A percentile compares a stretch with the other conserved stretches of the same genome.
Evolutionary conservation across 2,113 vertebrate species (phyloP).

Genomic region (Ammodytes dubius): DNA sequence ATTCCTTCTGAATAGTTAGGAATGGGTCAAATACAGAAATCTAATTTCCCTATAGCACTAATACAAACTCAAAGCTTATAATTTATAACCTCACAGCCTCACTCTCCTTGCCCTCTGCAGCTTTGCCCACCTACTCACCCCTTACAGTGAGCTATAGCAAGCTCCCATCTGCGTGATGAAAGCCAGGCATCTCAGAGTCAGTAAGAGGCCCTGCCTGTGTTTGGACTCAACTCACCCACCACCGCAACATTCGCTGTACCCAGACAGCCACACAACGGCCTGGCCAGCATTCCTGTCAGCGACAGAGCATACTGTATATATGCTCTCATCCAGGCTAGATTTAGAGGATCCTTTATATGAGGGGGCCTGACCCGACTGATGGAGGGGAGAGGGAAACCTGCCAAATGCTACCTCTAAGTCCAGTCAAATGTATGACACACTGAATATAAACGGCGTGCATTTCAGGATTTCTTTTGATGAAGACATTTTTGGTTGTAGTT

Average conservation of each 20-base stretch:
- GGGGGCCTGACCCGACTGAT: constrained; percentile 5
- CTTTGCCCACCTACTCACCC: constrained; percentile 39
- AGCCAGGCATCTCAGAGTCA: constrained; percentile 70
- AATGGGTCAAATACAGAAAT: constrained; percentile 3
- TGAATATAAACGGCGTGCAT: background rate
- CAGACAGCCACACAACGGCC: constrained; percentile 60
- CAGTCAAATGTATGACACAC: background rate
- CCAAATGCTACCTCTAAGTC: background rate
- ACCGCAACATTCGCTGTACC: constrained; percentile 54
- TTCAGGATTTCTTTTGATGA: constrained; percentile 6
- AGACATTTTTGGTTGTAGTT: constrained; percentile 4
- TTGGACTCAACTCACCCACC: constrained; percentile 73
- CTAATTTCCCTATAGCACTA: constrained; percentile 5
- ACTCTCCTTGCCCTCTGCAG: background rate
- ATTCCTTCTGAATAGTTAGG: constrained; percentile 1
- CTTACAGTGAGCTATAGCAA: constrained; percentile 41
- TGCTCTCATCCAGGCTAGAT: constrained; percentile 51
- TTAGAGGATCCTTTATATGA: constrained; percentile 47
- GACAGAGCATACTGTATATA: constrained; percentile 37
- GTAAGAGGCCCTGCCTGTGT: constrained; percentile 70
- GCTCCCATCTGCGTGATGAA: constrained; percentile 65
- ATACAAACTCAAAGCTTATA: constrained; percentile 18
- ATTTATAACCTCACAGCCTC: constrained; percentile 13
- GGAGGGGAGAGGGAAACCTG: constrained; percentile 19
- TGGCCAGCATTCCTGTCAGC: constrained; percentile 55